These are phyloP conservation scores for Pagrus major DNA, from an alignment of 2,113 vertebrate genomes.

Conservation along the genomic window DNA sequence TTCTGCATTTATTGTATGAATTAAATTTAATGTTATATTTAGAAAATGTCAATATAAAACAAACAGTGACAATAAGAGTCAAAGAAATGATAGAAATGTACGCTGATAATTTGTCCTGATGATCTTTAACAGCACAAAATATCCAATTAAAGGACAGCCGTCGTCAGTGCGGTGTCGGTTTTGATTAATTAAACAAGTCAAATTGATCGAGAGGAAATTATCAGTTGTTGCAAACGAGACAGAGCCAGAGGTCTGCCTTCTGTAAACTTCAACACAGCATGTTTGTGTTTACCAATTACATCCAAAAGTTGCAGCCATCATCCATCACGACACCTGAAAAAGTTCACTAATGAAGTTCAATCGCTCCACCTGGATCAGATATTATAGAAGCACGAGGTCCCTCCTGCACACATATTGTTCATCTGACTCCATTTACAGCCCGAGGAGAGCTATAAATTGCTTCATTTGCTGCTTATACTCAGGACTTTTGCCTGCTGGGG, in stretches of 20 bases:
- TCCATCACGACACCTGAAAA: background rate
- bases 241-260: background rate
- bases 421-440: constrained; percentile 36
- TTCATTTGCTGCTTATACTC: constrained; percentile 51
- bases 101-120: no score
- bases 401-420: background rate
- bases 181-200: background rate
- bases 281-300: background rate
- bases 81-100: no score
- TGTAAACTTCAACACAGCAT: background rate
- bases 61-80: no score
- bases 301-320: background rate
- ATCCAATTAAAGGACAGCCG: no score
- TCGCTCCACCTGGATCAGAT: background rate
- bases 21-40: no score
- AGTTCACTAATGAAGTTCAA: constrained; percentile 1
- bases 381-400: background rate
- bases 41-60: no score
- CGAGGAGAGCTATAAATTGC: constrained; percentile 37
- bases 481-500: constrained; percentile 45
- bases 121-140: no score
- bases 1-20: no score
- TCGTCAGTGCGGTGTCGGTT: background rate
- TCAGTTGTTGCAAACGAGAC: background rate
- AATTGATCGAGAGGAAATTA: background rate